phyloP scores from a whole-genome alignment of 2,797 vertebrate genomes.

The Falco peregrinus region DNA sequence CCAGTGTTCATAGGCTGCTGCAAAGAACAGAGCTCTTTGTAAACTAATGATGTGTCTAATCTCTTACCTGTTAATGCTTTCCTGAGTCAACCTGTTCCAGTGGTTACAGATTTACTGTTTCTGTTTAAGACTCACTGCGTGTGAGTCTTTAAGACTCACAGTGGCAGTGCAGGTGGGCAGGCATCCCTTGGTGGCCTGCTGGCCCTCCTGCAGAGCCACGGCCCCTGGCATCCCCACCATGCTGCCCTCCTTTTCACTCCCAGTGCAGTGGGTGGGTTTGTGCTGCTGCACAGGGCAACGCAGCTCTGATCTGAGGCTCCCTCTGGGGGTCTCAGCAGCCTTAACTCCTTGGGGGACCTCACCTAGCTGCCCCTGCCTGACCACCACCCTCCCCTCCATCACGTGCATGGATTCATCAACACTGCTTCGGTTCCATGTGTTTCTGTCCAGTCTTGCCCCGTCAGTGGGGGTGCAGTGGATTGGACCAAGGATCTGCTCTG shows the following conservation, averaged over 20 bases:
- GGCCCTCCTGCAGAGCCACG: neutral
- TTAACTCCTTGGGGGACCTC: neutral
- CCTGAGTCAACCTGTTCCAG: neutral
- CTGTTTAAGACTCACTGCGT: neutral
- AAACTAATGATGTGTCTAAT: neutral
- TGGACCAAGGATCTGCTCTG: neutral
- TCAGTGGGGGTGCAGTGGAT: rapidly evolving
- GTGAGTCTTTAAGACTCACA: too few species aligned
- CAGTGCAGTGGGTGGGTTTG: rapidly evolving
- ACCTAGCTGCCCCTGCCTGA: neutral
- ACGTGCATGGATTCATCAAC: rapidly evolving
- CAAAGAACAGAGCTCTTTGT: neutral
- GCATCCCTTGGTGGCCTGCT: neutral
- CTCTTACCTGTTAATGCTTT: neutral
- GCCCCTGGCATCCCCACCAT: neutral
- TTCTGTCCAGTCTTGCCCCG: neutral
- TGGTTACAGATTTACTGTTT: neutral
- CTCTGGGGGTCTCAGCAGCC: neutral
- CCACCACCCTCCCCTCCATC: neutral
- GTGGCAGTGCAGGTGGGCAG: too few species aligned
- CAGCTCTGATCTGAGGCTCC: neutral
- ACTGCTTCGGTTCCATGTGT: neutral
- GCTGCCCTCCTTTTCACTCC: neutral
- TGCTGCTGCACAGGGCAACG: neutral
- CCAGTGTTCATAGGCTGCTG: rapidly evolving